Conservation (phyloP, 2,113 vertebrate genomes). For the Solea solea region DNA sequence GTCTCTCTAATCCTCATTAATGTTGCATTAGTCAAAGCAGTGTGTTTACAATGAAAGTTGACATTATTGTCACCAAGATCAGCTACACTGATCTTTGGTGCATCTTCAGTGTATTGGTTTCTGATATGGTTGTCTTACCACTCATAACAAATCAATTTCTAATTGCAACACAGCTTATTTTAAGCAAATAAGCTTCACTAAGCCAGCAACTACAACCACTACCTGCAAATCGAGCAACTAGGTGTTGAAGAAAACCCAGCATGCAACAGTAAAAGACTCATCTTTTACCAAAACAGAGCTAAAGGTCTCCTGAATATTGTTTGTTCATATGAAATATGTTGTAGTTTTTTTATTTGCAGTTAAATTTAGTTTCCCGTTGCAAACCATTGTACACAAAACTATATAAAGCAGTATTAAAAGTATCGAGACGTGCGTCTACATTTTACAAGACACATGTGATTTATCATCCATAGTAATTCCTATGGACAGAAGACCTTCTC, state of each 20-base stretch:
- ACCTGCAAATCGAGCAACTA: neutral
- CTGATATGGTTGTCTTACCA: neutral
- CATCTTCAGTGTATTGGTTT: slow-evolving; percentile 2
- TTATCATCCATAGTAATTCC: too few species aligned
- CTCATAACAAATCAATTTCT: neutral
- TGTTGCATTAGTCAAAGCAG: too few species aligned
- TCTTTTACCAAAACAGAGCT: slow-evolving; percentile 10
- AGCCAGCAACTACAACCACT: neutral
- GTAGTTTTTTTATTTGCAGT: too few species aligned
- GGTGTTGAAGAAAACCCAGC: neutral
- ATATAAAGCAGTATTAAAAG: neutral
- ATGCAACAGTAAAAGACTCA: neutral
- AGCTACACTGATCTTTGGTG: neutral
- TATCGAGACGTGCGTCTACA: neutral
- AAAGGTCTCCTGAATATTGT: neutral
- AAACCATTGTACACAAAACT: neutral
- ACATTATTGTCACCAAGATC: neutral
- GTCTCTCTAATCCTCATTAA: too few species aligned
- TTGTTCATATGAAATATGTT: neutral
- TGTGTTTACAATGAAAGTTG: too few species aligned
- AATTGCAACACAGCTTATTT: neutral
- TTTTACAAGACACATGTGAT: neutral
- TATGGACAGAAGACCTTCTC: neutral
- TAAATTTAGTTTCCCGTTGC: neutral
- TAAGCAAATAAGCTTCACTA: neutral